Conservation (phyloP, 2,888 invertebrate species). For the Crematogaster levior region DNA sequence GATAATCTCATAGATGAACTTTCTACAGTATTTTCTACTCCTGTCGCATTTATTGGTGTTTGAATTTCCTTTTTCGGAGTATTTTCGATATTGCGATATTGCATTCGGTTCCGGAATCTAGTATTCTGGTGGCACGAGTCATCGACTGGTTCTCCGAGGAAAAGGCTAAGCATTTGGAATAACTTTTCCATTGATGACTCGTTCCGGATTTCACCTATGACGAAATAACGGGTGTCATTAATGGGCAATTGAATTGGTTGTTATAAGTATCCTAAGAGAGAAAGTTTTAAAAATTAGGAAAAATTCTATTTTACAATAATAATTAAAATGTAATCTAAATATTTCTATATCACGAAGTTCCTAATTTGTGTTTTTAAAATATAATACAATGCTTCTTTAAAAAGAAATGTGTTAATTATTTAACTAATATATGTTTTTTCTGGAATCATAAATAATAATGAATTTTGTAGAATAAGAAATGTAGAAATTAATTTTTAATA, state of each 20-base stretch:
- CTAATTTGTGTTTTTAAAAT: not conserved
- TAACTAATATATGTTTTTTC: not conserved
- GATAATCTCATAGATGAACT: not conserved
- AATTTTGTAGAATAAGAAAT: not conserved
- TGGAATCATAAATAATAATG: not conserved
- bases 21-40: constrained; percentile 29
- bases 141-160: constrained; percentile 34
- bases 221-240: constrained; percentile 21
- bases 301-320: not conserved
- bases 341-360: not conserved
- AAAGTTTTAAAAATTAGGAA: constrained; percentile 5
- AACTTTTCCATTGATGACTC: constrained; percentile 56
- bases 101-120: constrained; percentile 18
- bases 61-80: constrained; percentile 13
- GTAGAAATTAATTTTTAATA: constrained; percentile 4
- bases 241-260: not conserved
- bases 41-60: not conserved
- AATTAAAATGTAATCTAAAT: not conserved
- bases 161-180: constrained; percentile 33
- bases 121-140: not conserved
- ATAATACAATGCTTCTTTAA: not conserved
- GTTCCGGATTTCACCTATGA: constrained; percentile 53
- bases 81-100: constrained; percentile 41
- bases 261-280: constrained; percentile 9
- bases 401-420: constrained; percentile 1